Conservation (phyloP, 1,140 invertebrate genomes). For the Drosophila sucinea region DNA sequence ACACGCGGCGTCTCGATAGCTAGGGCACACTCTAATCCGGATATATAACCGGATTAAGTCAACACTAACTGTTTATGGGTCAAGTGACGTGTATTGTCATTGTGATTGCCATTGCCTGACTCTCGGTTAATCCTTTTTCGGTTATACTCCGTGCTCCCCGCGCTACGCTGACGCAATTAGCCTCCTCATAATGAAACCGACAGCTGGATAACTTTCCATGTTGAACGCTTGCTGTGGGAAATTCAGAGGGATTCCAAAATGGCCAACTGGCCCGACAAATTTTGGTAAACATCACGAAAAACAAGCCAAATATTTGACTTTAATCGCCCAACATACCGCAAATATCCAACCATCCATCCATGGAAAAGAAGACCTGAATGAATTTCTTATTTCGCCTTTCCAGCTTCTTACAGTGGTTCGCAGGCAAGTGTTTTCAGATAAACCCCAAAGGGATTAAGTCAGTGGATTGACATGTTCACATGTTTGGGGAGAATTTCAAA, state of each 20-base stretch:
- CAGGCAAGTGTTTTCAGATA: neutral
- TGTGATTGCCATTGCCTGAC: constrained; percentile 6
- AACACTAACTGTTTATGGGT: constrained; percentile 64
- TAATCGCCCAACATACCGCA: constrained; percentile 40
- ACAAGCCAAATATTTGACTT: constrained; percentile 66
- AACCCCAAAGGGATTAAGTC: too few species aligned
- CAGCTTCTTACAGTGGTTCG: constrained; percentile 10
- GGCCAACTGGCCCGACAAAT: constrained; percentile 56
- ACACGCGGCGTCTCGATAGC: neutral
- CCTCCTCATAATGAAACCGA: constrained; percentile 61
- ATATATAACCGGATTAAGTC: constrained; percentile 67
- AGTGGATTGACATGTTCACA: too few species aligned
- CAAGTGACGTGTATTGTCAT: constrained; percentile 21
- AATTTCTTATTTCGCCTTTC: constrained; percentile 41
- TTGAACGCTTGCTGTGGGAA: constrained; percentile 49
- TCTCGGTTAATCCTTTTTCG: constrained; percentile 57
- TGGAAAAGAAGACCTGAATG: constrained; percentile 40
- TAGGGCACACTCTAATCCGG: constrained; percentile 57
- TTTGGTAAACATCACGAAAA: constrained; percentile 35
- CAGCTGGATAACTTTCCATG: constrained; percentile 55
- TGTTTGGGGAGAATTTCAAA: too few species aligned
- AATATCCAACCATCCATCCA: neutral
- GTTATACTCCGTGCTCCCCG: neutral
- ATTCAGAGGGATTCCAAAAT: constrained; percentile 45
- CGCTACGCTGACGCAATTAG: constrained; percentile 50